These are phyloP conservation scores for Camponotus floridanus DNA, from an alignment of 1,140 invertebrate genomes.

Conservation along the genomic window DNA sequence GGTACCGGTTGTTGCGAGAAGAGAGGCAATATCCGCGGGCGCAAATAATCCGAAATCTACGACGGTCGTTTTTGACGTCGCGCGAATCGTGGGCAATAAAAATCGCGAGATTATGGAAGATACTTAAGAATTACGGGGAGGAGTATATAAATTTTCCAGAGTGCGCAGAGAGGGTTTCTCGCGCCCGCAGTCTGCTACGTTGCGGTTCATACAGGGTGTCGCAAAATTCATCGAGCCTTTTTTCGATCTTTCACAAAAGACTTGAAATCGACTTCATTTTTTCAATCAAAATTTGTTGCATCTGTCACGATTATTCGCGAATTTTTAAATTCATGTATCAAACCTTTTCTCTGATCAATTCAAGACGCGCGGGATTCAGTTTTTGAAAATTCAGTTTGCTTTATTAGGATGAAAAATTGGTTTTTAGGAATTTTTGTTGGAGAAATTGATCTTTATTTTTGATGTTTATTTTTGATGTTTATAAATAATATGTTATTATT, in stretches of 20 bases:
- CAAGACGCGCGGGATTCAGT: background rate
- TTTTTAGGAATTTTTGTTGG: too few species aligned
- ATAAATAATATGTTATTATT: too few species aligned
- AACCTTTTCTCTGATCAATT: background rate
- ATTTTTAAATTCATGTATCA: background rate
- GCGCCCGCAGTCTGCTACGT: background rate
- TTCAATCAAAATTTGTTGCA: background rate
- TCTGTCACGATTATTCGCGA: background rate
- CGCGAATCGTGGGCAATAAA: slow-evolving; percentile 17
- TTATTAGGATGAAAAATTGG: too few species aligned
- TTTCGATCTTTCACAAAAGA: background rate
- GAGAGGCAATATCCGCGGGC: slow-evolving; percentile 16
- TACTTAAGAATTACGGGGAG: slow-evolving; percentile 47
- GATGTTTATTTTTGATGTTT: too few species aligned
- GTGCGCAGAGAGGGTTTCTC: background rate
- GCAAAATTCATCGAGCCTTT: background rate
- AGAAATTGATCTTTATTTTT: too few species aligned
- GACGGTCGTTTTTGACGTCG: slow-evolving; percentile 18
- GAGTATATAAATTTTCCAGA: slow-evolving; percentile 28
- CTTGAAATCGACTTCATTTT: background rate
- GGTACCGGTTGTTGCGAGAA: slow-evolving; percentile 29
- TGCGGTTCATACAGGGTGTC: background rate
- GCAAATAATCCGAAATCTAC: slow-evolving; percentile 51
- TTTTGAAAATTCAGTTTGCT: too few species aligned
- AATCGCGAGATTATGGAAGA: slow-evolving; percentile 50